A percentile compares a stretch with the other conserved stretches of the same genome.
phyloP scores from a whole-genome alignment of 2,113 vertebrate genomes.

The Pelobates fuscus region DNA sequence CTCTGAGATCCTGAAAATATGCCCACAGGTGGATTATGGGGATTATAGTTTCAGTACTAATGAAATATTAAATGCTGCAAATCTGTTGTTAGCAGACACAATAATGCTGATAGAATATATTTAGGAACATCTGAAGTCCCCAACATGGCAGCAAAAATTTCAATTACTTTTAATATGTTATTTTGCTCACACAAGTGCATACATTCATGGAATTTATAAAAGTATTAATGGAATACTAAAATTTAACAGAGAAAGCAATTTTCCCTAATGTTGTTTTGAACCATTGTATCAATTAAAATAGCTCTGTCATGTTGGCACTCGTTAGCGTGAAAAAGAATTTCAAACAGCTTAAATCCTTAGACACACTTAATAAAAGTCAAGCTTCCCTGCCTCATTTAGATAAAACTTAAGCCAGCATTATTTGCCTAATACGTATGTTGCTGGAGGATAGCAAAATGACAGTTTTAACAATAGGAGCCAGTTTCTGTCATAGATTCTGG shows the following conservation, averaged over 20 bases:
- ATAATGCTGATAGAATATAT: too few relatives aligned
- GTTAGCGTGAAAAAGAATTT: slow-evolving; percentile 1
- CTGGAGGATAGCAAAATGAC: slow-evolving; percentile 42
- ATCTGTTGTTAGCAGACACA: too few relatives aligned
- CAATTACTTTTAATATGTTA: too few relatives aligned
- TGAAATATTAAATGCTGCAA: too few relatives aligned
- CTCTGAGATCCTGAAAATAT: too few relatives aligned
- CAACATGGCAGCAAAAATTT: too few relatives aligned
- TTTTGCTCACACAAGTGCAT: too few relatives aligned
- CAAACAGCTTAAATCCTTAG: slow-evolving; percentile 41
- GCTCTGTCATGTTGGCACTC: background rate
- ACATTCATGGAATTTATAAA: too few relatives aligned
- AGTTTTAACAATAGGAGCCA: slow-evolving; percentile 36
- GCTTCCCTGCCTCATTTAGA: slow-evolving; percentile 26
- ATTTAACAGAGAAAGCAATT: background rate
- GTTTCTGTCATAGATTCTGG: slow-evolving; percentile 12
- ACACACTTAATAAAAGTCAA: slow-evolving; percentile 47
- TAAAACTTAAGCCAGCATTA: slow-evolving; percentile 42
- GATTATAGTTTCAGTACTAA: too few relatives aligned
- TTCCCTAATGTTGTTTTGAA: slow-evolving; percentile 8
- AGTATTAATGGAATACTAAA: background rate
- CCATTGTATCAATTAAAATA: slow-evolving; percentile 10
- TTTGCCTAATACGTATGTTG: slow-evolving; percentile 37
- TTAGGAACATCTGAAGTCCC: too few relatives aligned
- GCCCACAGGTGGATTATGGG: too few relatives aligned